Percentiles rank a stretch among this genome's conserved stretches.
Evolutionary conservation across 2,113 vertebrate genomes (phyloP).

Genomic region (human (Homo sapiens)): GRCh38 chr12:119946501-119947000

Average conservation of each 20-base stretch:
- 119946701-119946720: not conserved
- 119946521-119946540: not conserved
- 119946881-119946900: too few species aligned
- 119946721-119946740: not conserved
- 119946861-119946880: too few species aligned
- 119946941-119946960: too few species aligned
- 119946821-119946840: too few species aligned
- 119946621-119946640: not conserved
- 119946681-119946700: not conserved
- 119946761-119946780: not conserved
- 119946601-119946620: not conserved
- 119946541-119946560: not conserved
- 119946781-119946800: too few species aligned
- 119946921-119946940: too few species aligned
- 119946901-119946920: too few species aligned
- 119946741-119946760: not conserved
- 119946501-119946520: not conserved
- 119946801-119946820: too few species aligned
- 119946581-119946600: not conserved
- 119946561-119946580: not conserved
- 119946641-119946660: not conserved
- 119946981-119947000: too few species aligned
- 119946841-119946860: too few species aligned
- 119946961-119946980: too few species aligned
- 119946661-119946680: not conserved